These are phyloP conservation scores for Camponotus vicinus DNA, from an alignment of 1,140 invertebrate species.

Conservation along the genomic window DNA sequence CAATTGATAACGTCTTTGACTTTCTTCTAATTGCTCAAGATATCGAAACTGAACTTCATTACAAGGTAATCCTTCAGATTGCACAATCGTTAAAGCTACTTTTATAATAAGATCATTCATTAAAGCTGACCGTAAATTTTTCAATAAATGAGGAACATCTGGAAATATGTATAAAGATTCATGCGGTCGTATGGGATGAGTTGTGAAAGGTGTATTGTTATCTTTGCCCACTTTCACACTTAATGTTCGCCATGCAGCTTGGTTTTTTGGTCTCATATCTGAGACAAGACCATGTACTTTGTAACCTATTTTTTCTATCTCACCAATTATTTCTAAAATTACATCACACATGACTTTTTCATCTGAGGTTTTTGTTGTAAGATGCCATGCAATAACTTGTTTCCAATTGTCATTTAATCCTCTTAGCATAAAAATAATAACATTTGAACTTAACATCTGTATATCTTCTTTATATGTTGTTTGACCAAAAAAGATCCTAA, in stretches of 20 bases:
- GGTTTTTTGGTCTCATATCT: conserved; percentile 26
- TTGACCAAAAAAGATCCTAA: conserved; percentile 12
- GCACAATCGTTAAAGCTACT: neutral
- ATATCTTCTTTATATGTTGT: neutral
- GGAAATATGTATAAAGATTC: conserved; percentile 18
- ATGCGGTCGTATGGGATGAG: neutral
- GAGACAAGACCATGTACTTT: conserved; percentile 33
- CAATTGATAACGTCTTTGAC: neutral
- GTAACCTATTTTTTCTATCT: conserved; percentile 20
- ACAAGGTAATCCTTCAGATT: neutral
- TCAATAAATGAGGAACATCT: neutral
- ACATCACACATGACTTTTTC: neutral
- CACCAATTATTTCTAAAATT: conserved; percentile 3
- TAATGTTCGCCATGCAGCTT: conserved; percentile 20
- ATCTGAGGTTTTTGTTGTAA: conserved; percentile 4
- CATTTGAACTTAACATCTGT: neutral
- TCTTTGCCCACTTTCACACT: neutral
- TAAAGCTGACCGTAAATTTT: conserved; percentile 7
- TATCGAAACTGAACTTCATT: conserved; percentile 4
- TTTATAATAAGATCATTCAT: neutral
- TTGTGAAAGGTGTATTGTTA: neutral
- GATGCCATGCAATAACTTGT: neutral
- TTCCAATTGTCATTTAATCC: conserved; percentile 18
- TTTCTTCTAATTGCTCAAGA: neutral
- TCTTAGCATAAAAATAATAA: conserved; percentile 6